These are phyloP conservation scores for Rhinolophus sinicus DNA, from an alignment of 2,113 vertebrate species.

Conservation along the genomic window DNA sequence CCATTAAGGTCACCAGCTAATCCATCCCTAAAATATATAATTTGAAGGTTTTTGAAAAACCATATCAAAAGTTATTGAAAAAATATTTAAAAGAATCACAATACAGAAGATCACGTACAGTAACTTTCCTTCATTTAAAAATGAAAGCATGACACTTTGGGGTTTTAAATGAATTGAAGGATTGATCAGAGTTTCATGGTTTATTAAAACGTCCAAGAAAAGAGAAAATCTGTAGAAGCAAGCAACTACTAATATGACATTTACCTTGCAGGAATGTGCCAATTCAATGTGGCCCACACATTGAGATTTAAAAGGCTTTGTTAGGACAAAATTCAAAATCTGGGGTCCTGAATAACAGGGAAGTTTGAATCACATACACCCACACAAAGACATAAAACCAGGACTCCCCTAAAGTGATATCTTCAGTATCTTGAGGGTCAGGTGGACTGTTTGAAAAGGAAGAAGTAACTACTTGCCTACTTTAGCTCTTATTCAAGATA, in stretches of 20 bases:
- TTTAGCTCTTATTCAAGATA: not conserved
- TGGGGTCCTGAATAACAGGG: not conserved
- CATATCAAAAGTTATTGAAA: not conserved
- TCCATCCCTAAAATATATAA: not conserved
- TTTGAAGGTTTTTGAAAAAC: not conserved
- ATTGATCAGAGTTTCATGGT: not conserved
- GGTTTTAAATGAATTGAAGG: not conserved
- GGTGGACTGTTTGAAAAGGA: not conserved
- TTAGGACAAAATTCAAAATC: not conserved
- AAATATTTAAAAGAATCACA: not conserved
- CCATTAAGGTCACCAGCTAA: not conserved
- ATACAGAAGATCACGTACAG: not conserved
- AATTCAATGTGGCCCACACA: not conserved
- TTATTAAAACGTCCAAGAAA: not conserved
- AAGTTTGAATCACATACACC: not conserved
- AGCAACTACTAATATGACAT: not conserved
- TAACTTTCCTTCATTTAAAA: not conserved
- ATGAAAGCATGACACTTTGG: not conserved
- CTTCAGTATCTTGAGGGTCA: not conserved
- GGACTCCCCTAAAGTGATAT: not conserved
- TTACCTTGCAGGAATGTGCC: not conserved
- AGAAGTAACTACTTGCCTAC: not conserved
- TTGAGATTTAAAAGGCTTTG: not conserved
- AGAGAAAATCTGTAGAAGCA: not conserved
- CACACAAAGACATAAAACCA: not conserved